Evolutionary conservation across 2,113 vertebrate species (phyloP).

Genomic region (Oncorhynchus gorbuscha): DNA sequence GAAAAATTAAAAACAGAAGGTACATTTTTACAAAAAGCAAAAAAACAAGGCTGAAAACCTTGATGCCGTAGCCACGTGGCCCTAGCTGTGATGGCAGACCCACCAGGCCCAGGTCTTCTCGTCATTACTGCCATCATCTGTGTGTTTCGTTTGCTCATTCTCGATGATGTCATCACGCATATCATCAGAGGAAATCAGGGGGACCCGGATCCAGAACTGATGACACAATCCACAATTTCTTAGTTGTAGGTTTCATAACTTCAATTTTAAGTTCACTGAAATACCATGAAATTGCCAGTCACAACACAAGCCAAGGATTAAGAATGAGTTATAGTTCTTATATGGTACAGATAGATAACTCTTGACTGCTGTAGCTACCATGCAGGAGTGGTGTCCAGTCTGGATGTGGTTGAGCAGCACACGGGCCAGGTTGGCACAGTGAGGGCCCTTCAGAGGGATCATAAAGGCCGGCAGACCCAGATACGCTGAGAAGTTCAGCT

Average conservation of each 20-base stretch:
- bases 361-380: constrained; percentile 67
- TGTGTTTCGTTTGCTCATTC: constrained; percentile 71
- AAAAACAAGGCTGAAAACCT: no score
- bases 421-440: constrained; percentile 85
- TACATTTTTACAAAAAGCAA: neutral
- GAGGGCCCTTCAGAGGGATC: constrained; percentile 76
- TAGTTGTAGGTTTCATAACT: neutral
- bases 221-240: constrained; percentile 12
- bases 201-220: constrained; percentile 90
- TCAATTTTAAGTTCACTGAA: neutral
- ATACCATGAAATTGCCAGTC: neutral
- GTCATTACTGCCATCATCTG: constrained; percentile 70
- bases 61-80: no score
- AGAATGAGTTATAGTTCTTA: no score
- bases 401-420: constrained; percentile 88
- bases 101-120: constrained; percentile 87
- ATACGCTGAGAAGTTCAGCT: constrained; percentile 90
- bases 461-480: constrained; percentile 89
- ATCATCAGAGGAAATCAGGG: constrained; percentile 82
- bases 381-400: constrained; percentile 88
- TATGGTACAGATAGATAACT: no score
- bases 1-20: constrained; percentile 25
- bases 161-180: constrained; percentile 84
- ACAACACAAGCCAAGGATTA: neutral
- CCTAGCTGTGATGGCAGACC: constrained; percentile 34